Percentiles rank a stretch among this genome's conserved stretches.
Evolutionary conservation across 2,888 invertebrate species (phyloP).

Genomic region (Bhutanitis thaidina): DNA sequence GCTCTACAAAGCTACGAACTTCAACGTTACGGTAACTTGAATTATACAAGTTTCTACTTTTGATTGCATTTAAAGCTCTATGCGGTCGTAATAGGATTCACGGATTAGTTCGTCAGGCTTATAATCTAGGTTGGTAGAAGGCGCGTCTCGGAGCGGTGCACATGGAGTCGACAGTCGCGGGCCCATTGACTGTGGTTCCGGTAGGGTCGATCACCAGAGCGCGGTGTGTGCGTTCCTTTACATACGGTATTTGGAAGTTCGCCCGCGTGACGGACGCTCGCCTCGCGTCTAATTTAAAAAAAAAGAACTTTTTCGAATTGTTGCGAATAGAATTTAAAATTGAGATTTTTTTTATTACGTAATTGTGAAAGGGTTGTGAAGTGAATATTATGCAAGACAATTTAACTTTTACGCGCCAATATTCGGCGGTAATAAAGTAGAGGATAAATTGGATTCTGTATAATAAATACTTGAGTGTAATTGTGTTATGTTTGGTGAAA

Average conservation of each 20-base stretch:
- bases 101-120: slow-evolving; percentile 14
- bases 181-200: slow-evolving; percentile 78
- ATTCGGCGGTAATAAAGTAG: slow-evolving; percentile 36
- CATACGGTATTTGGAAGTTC: slow-evolving; percentile 38
- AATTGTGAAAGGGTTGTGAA: slow-evolving; percentile 21
- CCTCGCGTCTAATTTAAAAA: slow-evolving; percentile 51
- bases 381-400: slow-evolving; percentile 31
- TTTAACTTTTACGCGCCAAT: slow-evolving; percentile 31
- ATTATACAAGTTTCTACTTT: slow-evolving; percentile 27
- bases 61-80: slow-evolving; percentile 22
- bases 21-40: slow-evolving; percentile 39
- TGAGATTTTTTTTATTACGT: slow-evolving; percentile 11
- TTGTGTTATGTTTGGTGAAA: slow-evolving; percentile 29
- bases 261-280: slow-evolving; percentile 43
- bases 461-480: slow-evolving; percentile 11
- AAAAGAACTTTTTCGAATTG: slow-evolving; percentile 11
- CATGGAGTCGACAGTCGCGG: slow-evolving; percentile 71
- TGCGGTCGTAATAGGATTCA: slow-evolving; percentile 14
- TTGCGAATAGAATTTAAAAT: background rate
- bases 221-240: slow-evolving; percentile 59
- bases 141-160: slow-evolving; percentile 74
- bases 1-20: slow-evolving; percentile 68
- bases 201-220: slow-evolving; percentile 76
- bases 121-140: slow-evolving; percentile 40
- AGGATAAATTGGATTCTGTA: slow-evolving; percentile 21